A percentile compares a stretch with the other conserved stretches of the same genome.
Conservation (phyloP, 2,113 vertebrate genomes). For the Progne subis region DNA sequence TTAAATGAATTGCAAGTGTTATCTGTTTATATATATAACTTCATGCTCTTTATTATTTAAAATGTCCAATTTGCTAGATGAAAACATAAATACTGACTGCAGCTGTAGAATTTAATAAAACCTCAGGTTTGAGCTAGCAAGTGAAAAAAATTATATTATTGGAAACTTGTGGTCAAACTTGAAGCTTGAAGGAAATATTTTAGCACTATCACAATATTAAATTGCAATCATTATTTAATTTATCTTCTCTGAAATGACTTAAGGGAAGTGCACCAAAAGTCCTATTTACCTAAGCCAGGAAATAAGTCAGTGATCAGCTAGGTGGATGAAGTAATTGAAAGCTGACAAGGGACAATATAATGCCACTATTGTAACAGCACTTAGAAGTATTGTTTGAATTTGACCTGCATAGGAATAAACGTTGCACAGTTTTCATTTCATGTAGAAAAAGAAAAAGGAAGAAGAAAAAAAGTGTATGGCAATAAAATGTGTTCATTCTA, state of each 20-base stretch:
- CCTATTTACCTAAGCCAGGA: conserved; percentile 80
- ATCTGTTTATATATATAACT: conserved; percentile 72
- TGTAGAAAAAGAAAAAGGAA: not conserved
- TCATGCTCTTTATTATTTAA: conserved; percentile 76
- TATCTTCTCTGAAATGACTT: conserved; percentile 82
- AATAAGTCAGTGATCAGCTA: conserved; percentile 78
- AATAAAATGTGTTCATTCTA: conserved; percentile 66
- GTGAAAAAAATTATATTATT: conserved; percentile 81
- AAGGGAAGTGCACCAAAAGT: conserved; percentile 74
- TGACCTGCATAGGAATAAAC: conserved; percentile 64
- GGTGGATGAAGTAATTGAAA: conserved; percentile 77
- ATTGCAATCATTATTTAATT: conserved; percentile 85
- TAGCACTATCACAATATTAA: conserved; percentile 85
- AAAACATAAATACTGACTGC: conserved; percentile 83
- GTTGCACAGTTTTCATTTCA: conserved; percentile 71
- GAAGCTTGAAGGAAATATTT: conserved; percentile 85
- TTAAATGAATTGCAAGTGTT: conserved; percentile 66
- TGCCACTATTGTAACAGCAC: conserved; percentile 74
- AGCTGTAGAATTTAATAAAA: conserved; percentile 88
- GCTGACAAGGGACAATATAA: conserved; percentile 79
- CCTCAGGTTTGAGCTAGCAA: conserved; percentile 78
- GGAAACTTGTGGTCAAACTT: conserved; percentile 85
- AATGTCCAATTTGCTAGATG: conserved; percentile 78
- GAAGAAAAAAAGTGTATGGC: not conserved
- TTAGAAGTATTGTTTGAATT: conserved; percentile 72